phyloP scores from a whole-genome alignment of 2,113 vertebrate species.

The Sorex araneus region DNA sequence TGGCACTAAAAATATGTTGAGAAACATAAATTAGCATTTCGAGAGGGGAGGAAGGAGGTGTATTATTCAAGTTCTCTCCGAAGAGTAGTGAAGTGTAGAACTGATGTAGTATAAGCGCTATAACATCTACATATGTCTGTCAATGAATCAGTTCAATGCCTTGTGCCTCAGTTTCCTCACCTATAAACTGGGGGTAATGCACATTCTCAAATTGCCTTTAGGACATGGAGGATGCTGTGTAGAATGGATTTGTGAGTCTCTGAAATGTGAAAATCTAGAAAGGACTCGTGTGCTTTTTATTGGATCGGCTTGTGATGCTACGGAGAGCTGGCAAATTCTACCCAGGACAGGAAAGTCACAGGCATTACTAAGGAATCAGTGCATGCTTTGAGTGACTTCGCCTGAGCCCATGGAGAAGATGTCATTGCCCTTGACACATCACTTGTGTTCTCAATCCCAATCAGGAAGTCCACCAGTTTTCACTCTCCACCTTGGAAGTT shows the following conservation, averaged over 20 bases:
- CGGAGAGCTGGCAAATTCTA: rapidly evolving
- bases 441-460: neutral
- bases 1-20: slow-evolving; percentile 64
- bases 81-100: neutral
- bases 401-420: neutral
- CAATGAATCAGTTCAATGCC: neutral
- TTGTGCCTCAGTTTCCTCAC: neutral
- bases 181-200: neutral
- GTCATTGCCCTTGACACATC: too few relatives aligned
- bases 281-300: neutral
- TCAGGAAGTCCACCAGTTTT: neutral
- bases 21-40: slow-evolving; percentile 78
- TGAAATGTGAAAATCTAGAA: neutral
- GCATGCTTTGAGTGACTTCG: neutral
- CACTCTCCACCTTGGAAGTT: neutral
- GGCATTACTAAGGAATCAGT: rapidly evolving
- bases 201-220: neutral
- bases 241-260: neutral
- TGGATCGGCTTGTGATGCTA: neutral
- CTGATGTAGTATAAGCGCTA: neutral
- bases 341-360: rapidly evolving
- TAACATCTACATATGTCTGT: rapidly evolving
- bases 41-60: neutral
- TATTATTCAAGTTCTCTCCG: slow-evolving; percentile 5
- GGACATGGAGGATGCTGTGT: neutral